A percentile compares a stretch with the other conserved stretches of the same genome.
These are phyloP conservation scores for Synergus japonicus DNA, from an alignment of 2,888 invertebrate genomes.

Conservation along the genomic window DNA sequence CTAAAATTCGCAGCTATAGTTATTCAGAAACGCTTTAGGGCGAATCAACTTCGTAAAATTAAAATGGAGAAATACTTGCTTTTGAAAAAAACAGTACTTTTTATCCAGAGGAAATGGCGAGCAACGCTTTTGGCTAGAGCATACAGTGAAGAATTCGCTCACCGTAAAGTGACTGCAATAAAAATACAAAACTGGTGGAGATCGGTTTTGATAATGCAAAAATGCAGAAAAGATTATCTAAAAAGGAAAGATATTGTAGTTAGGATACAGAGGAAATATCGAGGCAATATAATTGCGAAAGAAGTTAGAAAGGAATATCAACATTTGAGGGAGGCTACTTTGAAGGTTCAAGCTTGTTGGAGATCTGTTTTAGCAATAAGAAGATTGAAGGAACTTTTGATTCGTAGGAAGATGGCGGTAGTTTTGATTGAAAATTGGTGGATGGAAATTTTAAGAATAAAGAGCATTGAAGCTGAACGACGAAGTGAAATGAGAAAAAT, in stretches of 20 bases:
- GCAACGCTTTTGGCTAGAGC: conserved; percentile 4
- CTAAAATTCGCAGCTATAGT: conserved; percentile 50
- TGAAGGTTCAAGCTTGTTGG: conserved; percentile 59
- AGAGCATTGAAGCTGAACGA: not conserved
- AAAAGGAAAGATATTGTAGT: conserved; percentile 65
- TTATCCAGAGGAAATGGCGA: conserved; percentile 42
- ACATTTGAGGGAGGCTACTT: conserved; percentile 48
- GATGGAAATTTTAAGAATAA: conserved; percentile 41
- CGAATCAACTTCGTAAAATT: conserved; percentile 28
- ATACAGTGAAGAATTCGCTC: not conserved
- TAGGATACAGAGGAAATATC: conserved; percentile 77
- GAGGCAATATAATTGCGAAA: conserved; percentile 71
- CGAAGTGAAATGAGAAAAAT: conserved; percentile 56
- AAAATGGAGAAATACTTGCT: not conserved
- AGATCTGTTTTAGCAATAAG: conserved; percentile 44
- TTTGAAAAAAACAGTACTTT: conserved; percentile 19
- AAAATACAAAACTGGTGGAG: conserved; percentile 59
- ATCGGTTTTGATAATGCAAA: conserved; percentile 52
- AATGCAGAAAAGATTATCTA: conserved; percentile 47
- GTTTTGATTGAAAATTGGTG: conserved; percentile 59
- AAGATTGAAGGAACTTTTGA: conserved; percentile 44
- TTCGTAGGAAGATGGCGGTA: conserved; percentile 52
- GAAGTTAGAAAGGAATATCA: conserved; percentile 40
- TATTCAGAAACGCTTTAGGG: conserved; percentile 61
- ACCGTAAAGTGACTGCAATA: conserved; percentile 55